Conservation (phyloP, 1,140 invertebrate species). For the Drosophila miranda region DNA sequence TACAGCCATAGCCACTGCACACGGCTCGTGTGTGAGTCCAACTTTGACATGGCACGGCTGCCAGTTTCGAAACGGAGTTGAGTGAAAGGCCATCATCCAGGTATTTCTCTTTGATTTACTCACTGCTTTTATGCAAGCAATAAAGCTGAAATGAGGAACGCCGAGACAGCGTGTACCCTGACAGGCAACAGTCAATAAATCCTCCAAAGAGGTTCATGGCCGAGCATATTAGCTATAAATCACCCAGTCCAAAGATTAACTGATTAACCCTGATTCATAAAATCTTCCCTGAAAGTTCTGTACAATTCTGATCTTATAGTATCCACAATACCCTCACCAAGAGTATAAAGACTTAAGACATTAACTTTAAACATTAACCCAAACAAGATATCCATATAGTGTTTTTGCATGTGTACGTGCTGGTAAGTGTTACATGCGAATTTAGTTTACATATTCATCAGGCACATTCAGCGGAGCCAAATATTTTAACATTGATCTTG, state of each 20-base stretch:
- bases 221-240: too few relatives aligned
- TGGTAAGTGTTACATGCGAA: constrained; percentile 41
- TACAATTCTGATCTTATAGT: neutral
- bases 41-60: constrained; percentile 63
- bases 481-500: constrained; percentile 53
- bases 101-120: constrained; percentile 12
- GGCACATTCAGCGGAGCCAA: constrained; percentile 46
- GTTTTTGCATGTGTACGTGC: neutral
- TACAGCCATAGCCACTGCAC: constrained; percentile 4
- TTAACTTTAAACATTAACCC: constrained; percentile 78
- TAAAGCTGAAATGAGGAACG: neutral
- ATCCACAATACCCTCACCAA: constrained; percentile 34
- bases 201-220: too few relatives aligned
- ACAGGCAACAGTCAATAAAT: too few relatives aligned
- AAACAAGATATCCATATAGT: constrained; percentile 43
- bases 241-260: too few relatives aligned
- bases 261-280: too few relatives aligned
- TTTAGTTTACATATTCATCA: constrained; percentile 65
- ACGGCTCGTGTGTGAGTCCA: constrained; percentile 22
- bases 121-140: constrained; percentile 3
- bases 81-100: constrained; percentile 62
- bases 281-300: constrained; percentile 2
- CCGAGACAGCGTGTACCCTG: too few relatives aligned
- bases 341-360: constrained; percentile 40
- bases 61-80: constrained; percentile 24